Conservation (phyloP, 1,140 invertebrate species). For the Ceratina calcarata region DNA sequence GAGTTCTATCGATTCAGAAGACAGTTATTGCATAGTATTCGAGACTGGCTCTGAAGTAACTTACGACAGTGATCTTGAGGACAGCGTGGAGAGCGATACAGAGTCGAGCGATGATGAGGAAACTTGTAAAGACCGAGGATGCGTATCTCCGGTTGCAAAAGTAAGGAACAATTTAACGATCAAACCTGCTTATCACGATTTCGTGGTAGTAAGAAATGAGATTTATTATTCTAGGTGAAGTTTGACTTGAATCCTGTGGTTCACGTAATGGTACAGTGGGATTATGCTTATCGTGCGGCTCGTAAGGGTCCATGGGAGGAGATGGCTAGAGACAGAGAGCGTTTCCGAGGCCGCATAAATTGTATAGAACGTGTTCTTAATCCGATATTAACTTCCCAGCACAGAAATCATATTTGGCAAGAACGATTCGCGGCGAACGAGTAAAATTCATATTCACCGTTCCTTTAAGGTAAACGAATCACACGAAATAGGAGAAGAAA, state of each 20-base stretch:
- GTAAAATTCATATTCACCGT: slow-evolving; percentile 2
- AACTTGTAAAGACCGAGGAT: neutral
- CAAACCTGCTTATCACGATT: neutral
- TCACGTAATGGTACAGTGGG: slow-evolving; percentile 83
- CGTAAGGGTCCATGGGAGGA: slow-evolving; percentile 85
- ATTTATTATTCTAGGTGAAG: slow-evolving; percentile 82
- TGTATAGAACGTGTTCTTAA: slow-evolving; percentile 76
- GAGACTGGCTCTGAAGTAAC: slow-evolving; percentile 54
- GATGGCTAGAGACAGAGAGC: slow-evolving; percentile 81
- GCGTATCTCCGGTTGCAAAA: slow-evolving; percentile 19
- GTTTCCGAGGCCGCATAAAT: slow-evolving; percentile 82
- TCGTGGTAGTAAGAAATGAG: slow-evolving; percentile 17
- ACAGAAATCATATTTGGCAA: slow-evolving; percentile 81
- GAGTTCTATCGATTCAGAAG: slow-evolving; percentile 76
- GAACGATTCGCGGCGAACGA: slow-evolving; percentile 76
- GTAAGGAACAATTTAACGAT: slow-evolving; percentile 21
- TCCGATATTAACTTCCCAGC: slow-evolving; percentile 79
- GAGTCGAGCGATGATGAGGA: slow-evolving; percentile 28
- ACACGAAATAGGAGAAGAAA: slow-evolving; percentile 5
- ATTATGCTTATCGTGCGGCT: slow-evolving; percentile 84
- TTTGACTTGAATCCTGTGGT: slow-evolving; percentile 81
- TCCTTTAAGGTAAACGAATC: slow-evolving; percentile 22
- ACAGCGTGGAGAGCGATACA: slow-evolving; percentile 23
- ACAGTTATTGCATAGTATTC: slow-evolving; percentile 76
- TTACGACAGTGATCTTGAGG: slow-evolving; percentile 48